These are phyloP conservation scores for Micropoecilia bifurca DNA, from an alignment of 2,797 vertebrate genomes.

Conservation along the genomic window DNA sequence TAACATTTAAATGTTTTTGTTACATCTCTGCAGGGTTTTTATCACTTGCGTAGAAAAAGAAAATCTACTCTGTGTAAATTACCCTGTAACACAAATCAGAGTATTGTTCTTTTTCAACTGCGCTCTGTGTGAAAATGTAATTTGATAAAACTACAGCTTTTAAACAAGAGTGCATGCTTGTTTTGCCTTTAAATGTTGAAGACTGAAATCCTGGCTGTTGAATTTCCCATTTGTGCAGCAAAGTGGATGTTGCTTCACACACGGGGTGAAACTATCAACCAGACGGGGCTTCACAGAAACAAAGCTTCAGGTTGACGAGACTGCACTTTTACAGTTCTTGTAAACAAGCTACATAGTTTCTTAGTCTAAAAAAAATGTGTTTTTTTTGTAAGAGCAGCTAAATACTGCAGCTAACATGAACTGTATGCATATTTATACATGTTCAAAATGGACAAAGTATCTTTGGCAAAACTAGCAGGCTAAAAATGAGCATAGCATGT, in stretches of 20 bases:
- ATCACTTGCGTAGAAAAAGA: not conserved
- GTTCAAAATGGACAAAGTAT: not conserved
- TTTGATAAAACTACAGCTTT: not conserved
- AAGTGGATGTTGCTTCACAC: not conserved
- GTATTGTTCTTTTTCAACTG: not conserved
- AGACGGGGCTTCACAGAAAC: not conserved
- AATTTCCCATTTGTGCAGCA: not conserved
- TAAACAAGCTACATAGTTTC: not conserved
- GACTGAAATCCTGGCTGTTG: not conserved
- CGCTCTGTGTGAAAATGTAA: not conserved
- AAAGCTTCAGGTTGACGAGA: not conserved
- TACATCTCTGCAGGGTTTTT: not conserved
- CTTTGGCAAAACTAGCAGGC: not conserved
- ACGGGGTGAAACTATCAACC: not conserved
- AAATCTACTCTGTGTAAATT: not conserved
- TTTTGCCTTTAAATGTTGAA: not conserved
- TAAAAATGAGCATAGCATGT: not conserved
- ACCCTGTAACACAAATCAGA: not conserved
- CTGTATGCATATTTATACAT: not conserved
- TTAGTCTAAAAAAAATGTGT: not conserved
- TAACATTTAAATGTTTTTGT: not conserved
- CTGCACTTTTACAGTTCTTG: not conserved
- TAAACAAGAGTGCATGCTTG: not conserved
- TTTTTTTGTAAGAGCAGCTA: not conserved
- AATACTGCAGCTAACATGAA: not conserved